Evolutionary conservation across 2,797 vertebrate species (phyloP), one percentile per base, ranked within the genome.

Genomic region (Spheniscus humboldti): DNA sequence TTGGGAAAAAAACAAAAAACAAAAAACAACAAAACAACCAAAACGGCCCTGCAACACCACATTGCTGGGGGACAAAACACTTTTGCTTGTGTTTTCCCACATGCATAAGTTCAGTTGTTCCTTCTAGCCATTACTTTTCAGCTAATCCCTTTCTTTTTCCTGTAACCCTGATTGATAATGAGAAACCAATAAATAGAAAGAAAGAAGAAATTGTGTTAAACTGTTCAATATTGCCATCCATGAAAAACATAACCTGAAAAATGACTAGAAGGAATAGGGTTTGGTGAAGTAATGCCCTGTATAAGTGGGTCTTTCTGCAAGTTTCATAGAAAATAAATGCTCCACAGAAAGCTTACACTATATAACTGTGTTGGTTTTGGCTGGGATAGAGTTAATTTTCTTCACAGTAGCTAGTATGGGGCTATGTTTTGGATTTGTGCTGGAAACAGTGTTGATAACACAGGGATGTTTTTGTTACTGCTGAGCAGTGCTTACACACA

Each of bases 11-110:
- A 12, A 10, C 5, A 45, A 56, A 88, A 41, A 41, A 39, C 13
- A 6, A 6, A 6, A 14, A 41, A 41, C 41, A 41, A 41, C 41
- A 41, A 41, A 41, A 41, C 41, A 63, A 11, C 1, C 28, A 69
- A 77, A 14, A 0, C 23, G 66, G 10, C 22, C 15, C 13, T 45
- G 9, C 7, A 60, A 88, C 9, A 43, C 4, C 13, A 73, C 14
- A 11, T 24, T 76, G 3, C 11, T 35, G 3, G 11, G 14, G 10
- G 3, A 39, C 64, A 62, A 41, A 11, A 0, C 6, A 13, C 7
- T 75, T 88, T 41, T 68, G 0, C 2, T 56, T 41, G 8, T 64
- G 23, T 83, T 73, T 88, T 92, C 39, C 41, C 53, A 37, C 27
- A 59, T 79, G 18, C 30, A n/a, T 48, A 9, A 35, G 14, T 87